Percentiles rank a stretch among this genome's conserved stretches.
phyloP scores from a whole-genome alignment of 2,797 vertebrate genomes.

The Gallinago solitaria region DNA sequence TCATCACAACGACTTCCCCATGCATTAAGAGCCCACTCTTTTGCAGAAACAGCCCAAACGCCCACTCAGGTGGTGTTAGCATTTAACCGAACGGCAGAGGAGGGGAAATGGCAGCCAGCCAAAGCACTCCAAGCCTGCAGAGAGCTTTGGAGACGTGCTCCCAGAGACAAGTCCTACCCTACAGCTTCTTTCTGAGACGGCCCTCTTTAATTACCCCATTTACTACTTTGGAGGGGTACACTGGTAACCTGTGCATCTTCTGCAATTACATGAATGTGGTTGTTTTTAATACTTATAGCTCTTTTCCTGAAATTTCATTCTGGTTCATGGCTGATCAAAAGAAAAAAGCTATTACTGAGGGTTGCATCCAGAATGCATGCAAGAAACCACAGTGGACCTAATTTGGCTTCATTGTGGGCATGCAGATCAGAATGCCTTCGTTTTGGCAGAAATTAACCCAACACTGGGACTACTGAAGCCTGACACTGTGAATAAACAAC shows the following conservation, averaged over 20 bases:
- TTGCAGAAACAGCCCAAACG: not conserved
- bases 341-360: not conserved
- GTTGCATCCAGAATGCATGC: not conserved
- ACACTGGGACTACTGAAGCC: not conserved
- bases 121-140: not conserved
- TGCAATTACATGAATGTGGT: not conserved
- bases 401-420: not conserved
- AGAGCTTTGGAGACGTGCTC: not conserved
- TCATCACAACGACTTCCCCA: fast-evolving
- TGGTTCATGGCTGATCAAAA: not conserved
- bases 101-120: not conserved
- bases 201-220: not conserved
- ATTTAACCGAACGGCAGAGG: not conserved
- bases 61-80: fast-evolving
- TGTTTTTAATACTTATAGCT: not conserved
- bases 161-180: not conserved
- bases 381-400: not conserved
- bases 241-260: not conserved
- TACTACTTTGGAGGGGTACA: not conserved
- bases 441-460: not conserved
- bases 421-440: not conserved
- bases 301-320: not conserved
- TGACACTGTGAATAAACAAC: not conserved
- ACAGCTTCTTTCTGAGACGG: not conserved
- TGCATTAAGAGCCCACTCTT: not conserved